Base-by-base conservation (phyloP, 2,113 vertebrate genomes). In the Monarcha castaneiventris region DNA sequence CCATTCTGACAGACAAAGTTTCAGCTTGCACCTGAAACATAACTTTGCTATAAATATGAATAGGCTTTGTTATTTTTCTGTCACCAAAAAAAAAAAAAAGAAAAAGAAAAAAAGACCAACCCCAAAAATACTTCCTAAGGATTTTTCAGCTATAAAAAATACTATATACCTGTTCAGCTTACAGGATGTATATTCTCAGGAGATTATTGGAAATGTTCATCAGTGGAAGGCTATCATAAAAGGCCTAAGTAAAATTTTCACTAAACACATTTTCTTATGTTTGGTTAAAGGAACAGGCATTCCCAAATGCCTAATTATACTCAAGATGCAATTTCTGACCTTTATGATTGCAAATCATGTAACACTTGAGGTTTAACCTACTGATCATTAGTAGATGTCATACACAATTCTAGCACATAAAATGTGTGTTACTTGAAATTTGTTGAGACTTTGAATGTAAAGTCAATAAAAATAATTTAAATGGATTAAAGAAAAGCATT, bases 311-410 rank as follows among this genome's bases (percentile, higher is more conserved):
- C 75, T 88, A 86, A 93, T 94, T 92, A 91, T 85, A 35, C 54
- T 83, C 10, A 39, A 87, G 54, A 91, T 92, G 43, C 51, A 80
- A 59, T 85, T 46, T 86, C 63, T 88, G 75, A 94, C 75, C 67
- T 96, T 90, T 89, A 89, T 84, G 92, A 93, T 75, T 96, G 41
- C 61, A 93, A 87, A 86, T 94, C 33, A 71, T 80, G 82, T 86
- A 88, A 56, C 55, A 78, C 55, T 80, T 80, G 63, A 76, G 17
- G 32, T 94, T 83, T 91, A 74, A 79, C 48, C n/a, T 76, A 66
- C 49, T 68, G 74, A 87, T 84, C 62, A 46, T 95, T 93, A 93
- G 41, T 54, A 89, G 69, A 69, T 87, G 49, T 80, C 89, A 86
- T 59, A 79, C n/a, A 44, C 44, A 86, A 76, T 77, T 80, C 75